Conservation (phyloP, 2,888 invertebrate genomes). For the Drosophila kanekoi region DNA sequence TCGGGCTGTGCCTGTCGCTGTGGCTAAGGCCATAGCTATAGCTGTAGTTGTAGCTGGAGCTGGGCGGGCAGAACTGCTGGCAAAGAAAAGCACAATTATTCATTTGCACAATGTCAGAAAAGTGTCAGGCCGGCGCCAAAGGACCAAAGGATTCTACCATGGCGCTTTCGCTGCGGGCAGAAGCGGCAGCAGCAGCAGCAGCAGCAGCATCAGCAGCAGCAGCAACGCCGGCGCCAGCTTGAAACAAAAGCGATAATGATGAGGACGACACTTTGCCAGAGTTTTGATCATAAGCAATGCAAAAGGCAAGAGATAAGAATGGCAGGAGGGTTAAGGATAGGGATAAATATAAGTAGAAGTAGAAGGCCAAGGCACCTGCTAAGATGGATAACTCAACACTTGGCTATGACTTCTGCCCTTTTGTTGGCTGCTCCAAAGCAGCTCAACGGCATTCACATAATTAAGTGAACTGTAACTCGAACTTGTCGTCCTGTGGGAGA, state of each 20-base stretch:
- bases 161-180: constrained; percentile 49
- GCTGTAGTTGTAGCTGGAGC: not conserved
- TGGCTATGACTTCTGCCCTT: constrained; percentile 56
- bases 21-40: constrained; percentile 18
- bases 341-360: constrained; percentile 16
- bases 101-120: constrained; percentile 82
- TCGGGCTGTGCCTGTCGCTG: constrained; percentile 44
- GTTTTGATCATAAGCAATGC: constrained; percentile 70
- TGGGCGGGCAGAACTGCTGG: constrained; percentile 45
- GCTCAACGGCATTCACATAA: constrained; percentile 68
- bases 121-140: constrained; percentile 81
- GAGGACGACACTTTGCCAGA: constrained; percentile 72
- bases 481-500: constrained; percentile 35
- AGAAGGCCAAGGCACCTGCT: constrained; percentile 60
- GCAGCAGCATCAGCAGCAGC: constrained; percentile 15
- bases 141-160: constrained; percentile 77
- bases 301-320: constrained; percentile 24
- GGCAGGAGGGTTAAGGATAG: constrained; percentile 1
- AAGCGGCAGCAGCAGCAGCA: constrained; percentile 25
- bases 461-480: constrained; percentile 65
- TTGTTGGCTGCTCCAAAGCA: constrained; percentile 33
- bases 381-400: constrained; percentile 74
- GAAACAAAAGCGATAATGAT: constrained; percentile 78
- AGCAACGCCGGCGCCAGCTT: constrained; percentile 39
- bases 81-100: constrained; percentile 84